phyloP scores from a whole-genome alignment of 2,797 vertebrate genomes.

The Rhynchotus rufescens region DNA sequence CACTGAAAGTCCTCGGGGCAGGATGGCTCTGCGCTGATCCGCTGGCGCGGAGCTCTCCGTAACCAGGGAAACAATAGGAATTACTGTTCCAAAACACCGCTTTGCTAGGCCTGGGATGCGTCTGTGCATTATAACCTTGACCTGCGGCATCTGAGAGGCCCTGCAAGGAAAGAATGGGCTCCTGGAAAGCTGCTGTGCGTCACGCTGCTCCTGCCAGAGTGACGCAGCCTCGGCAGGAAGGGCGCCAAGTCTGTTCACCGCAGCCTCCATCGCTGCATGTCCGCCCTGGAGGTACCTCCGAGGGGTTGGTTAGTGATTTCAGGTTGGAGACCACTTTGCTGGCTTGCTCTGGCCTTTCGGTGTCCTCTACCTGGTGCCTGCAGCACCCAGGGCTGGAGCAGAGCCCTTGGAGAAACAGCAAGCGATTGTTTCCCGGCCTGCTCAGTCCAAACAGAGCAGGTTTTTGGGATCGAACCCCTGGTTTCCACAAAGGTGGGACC shows the following conservation, averaged over 20 bases:
- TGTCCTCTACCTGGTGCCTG: background rate
- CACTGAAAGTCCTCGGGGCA: background rate
- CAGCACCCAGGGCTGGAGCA: background rate
- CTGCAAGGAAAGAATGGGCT: background rate
- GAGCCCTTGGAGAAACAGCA: background rate
- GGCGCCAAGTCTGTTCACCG: accelerated
- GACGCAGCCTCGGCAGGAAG: accelerated
- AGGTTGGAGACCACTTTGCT: accelerated
- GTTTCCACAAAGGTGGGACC: background rate
- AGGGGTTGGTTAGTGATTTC: background rate
- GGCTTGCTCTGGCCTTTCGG: accelerated
- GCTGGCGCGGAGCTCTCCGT: background rate
- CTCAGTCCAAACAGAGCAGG: accelerated
- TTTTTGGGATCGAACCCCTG: background rate
- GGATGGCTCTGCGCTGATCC: background rate
- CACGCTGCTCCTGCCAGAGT: accelerated
- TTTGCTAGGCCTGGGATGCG: background rate
- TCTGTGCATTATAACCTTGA: background rate
- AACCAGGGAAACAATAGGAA: background rate
- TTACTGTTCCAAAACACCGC: slow-evolving; percentile 30
- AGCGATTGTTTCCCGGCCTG: background rate
- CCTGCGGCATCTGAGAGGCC: background rate
- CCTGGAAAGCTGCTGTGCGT: background rate
- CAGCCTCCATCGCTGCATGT: accelerated
- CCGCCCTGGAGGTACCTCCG: accelerated